phyloP scores from a whole-genome alignment of 2,888 invertebrate species.

The Dynastes hyllus region DNA sequence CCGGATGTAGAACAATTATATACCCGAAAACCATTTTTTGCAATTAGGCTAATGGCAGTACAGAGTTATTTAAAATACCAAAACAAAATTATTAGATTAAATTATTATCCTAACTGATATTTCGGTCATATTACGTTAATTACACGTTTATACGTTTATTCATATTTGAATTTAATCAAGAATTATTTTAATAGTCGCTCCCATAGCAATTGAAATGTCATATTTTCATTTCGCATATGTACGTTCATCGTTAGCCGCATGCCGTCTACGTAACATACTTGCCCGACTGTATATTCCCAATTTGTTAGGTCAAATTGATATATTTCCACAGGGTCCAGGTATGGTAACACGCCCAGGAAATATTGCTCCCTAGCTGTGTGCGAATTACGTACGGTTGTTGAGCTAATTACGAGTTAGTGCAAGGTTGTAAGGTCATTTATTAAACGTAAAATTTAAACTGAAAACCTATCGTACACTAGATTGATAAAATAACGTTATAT shows the following conservation, averaged over 20 bases:
- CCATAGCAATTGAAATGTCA: neutral
- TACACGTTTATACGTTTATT: constrained; percentile 3
- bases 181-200: constrained; percentile 17
- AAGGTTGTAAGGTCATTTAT: constrained; percentile 8
- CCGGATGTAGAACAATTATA: no score
- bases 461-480: neutral
- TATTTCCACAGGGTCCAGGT: constrained; percentile 29
- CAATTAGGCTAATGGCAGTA: no score
- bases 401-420: constrained; percentile 12
- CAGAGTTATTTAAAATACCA: no score
- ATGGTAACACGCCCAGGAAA: constrained; percentile 19
- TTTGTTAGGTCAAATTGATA: constrained; percentile 33
- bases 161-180: neutral
- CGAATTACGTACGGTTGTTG: constrained; percentile 31
- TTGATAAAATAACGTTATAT: neutral
- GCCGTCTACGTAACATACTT: neutral
- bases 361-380: constrained; percentile 26
- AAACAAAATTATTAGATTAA: neutral
- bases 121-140: neutral
- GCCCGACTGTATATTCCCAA: neutral
- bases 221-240: constrained; percentile 12
- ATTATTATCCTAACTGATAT: neutral
- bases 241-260: neutral
- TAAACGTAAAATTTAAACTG: constrained; percentile 2
- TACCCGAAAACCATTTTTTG: no score